phyloP scores from a whole-genome alignment of 2,113 vertebrate genomes.

The Corapipo altera region DNA sequence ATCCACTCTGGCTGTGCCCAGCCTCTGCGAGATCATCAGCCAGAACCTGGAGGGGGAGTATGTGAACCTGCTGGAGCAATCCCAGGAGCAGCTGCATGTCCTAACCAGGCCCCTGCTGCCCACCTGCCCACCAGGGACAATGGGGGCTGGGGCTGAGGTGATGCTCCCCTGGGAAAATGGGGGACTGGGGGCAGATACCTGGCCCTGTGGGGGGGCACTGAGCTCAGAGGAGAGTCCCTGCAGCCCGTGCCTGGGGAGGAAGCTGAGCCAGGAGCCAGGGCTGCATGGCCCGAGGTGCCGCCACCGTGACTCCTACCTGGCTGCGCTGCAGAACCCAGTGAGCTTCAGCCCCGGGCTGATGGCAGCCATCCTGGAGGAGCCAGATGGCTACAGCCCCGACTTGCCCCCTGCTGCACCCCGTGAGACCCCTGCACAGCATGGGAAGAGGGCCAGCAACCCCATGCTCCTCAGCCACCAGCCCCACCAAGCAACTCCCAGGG shows the following conservation, averaged over 20 bases:
- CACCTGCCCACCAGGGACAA: rapidly evolving
- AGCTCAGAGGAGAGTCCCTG: conserved; percentile 77
- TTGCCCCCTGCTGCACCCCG: background rate
- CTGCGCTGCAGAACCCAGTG: conserved; percentile 72
- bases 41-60: conserved; percentile 84
- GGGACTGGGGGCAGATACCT: background rate
- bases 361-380: conserved; percentile 75
- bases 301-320: conserved; percentile 79
- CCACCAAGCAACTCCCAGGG: background rate
- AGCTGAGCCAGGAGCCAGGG: conserved; percentile 52
- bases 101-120: background rate
- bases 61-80: conserved; percentile 83
- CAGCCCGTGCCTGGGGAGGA: conserved; percentile 70
- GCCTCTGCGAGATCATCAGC: conserved; percentile 69
- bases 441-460: background rate
- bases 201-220: conserved; percentile 40
- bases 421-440: background rate
- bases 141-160: rapidly evolving
- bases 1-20: conserved; percentile 66
- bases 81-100: conserved; percentile 56
- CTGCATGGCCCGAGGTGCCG: conserved; percentile 68
- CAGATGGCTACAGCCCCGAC: background rate
- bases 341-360: conserved; percentile 58
- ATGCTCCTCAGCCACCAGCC: background rate
- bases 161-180: background rate